Base-by-base conservation (phyloP, 64 coral and sea anemone species). In the Cladopsammia gracilis region DNA sequence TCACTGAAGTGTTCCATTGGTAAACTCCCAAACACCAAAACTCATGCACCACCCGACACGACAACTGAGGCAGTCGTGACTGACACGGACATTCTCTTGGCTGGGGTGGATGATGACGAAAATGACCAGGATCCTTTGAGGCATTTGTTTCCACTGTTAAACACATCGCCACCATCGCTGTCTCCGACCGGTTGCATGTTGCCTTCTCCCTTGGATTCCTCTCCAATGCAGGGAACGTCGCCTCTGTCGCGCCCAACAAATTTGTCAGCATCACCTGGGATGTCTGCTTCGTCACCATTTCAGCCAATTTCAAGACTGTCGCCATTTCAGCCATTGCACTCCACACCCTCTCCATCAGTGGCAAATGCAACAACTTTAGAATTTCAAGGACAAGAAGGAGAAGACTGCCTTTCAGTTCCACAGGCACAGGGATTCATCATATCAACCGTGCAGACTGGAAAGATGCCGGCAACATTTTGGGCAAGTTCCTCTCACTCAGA, bases 81-180 rank as follows among this genome's bases (percentile, higher is more conserved):
- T 6, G 96, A 98, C 56, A 98, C 96, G 13, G 91, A 94, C 24
- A 98, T 98, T 56, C 58, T 98, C 12, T 90, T 98, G 92, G 96
- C 96, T 51, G 96, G 96, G 0, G 96, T 93, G 3, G 96, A 97
- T 71, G 95, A 98, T 75, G 96, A 98, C 48, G 95, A 96, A 23
- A 96, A 87, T 73, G 95, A 96, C 24, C 48, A 70, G 15, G 90
- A 92, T 48, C 90, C 90, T 52, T 58, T 96, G 49, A 80, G 92
- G 62, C 95, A 96, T 80, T 90, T 98, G 20, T 98, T 98, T 72
- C 89, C 96, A 18, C 64, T 98, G 46, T 77, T 98, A 70, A 93
- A 98, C 46, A 48, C 91, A 13, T 90, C 88, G 13, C 83, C 92
- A 44, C 77, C 90, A 0, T 62, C 87, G 20, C 79, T 96, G 42